Percentiles rank a stretch among this genome's conserved stretches.
Conservation (phyloP, 1,140 invertebrate species). For the Sitodiplosis mosellana region DNA sequence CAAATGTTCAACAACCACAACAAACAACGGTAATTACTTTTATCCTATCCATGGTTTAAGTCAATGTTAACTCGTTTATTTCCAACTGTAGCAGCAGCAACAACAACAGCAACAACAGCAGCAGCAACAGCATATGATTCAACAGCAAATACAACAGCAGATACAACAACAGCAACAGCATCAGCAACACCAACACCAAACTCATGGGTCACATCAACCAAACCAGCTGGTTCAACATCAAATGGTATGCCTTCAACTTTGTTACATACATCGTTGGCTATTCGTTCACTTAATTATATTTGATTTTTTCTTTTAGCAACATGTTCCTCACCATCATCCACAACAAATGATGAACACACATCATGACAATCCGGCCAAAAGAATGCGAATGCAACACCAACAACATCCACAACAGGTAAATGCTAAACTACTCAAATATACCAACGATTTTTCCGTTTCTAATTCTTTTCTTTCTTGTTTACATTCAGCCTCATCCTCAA, state of each 20-base stretch:
- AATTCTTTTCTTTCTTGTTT: too few species aligned
- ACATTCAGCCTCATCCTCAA: too few species aligned
- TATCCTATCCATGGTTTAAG: too few species aligned
- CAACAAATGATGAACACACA: too few species aligned
- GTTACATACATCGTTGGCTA: too few species aligned
- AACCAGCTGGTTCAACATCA: slow-evolving; percentile 36
- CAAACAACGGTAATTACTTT: neutral
- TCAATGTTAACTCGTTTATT: slow-evolving; percentile 9
- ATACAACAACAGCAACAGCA: slow-evolving; percentile 21
- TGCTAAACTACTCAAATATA: slow-evolving; percentile 1
- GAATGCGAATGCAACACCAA: slow-evolving; percentile 6
- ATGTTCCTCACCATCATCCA: too few species aligned
- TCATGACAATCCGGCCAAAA: too few species aligned
- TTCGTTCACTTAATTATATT: too few species aligned
- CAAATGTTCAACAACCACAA: slow-evolving; percentile 9
- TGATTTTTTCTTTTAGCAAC: too few species aligned
- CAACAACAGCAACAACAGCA: neutral
- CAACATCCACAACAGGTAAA: slow-evolving; percentile 22
- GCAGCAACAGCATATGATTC: slow-evolving; percentile 5
- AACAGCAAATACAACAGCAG: slow-evolving; percentile 9
- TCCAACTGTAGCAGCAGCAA: slow-evolving; percentile 7
- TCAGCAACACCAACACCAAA: slow-evolving; percentile 23
- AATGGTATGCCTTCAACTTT: slow-evolving; percentile 37
- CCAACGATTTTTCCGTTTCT: too few species aligned
- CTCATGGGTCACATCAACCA: slow-evolving; percentile 31